Percentiles rank a stretch among this genome's conserved stretches.
Evolutionary conservation across 2,797 vertebrate species (phyloP).

Genomic region (Melanogrammus aeglefinus): DNA sequence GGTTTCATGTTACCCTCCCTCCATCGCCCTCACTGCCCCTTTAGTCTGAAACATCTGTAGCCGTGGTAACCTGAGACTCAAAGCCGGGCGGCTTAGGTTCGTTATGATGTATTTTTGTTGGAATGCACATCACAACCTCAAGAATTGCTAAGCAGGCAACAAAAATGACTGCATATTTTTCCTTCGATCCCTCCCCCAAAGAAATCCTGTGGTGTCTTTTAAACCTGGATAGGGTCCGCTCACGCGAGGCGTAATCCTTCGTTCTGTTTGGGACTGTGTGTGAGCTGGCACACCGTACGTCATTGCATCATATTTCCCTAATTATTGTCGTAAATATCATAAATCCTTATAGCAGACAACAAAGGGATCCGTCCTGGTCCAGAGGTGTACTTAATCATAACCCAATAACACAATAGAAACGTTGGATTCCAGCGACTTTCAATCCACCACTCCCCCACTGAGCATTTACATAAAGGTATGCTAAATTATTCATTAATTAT

Average conservation of each 20-base stretch:
- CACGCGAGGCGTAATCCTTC: too few species aligned
- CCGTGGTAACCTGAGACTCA: conserved; percentile 74
- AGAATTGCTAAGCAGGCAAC: conserved; percentile 68
- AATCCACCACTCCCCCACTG: conserved; percentile 55
- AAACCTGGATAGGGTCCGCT: neutral
- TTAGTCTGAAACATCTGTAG: conserved; percentile 50
- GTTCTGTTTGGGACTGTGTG: too few species aligned
- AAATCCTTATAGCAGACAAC: conserved; percentile 46
- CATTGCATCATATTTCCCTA: neutral
- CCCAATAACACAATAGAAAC: conserved; percentile 60
- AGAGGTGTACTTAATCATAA: conserved; percentile 59
- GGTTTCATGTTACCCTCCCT: conserved; percentile 28
- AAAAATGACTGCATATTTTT: conserved; percentile 70
- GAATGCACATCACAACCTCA: conserved; percentile 71
- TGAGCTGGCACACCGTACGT: too few species aligned
- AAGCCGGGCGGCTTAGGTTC: conserved; percentile 75
- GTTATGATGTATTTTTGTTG: conserved; percentile 79
- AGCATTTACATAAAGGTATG: conserved; percentile 75
- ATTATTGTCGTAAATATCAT: conserved; percentile 34
- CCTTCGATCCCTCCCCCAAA: neutral
- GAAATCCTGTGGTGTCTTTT: neutral
- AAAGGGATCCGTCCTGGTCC: conserved; percentile 46
- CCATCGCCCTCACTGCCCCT: conserved; percentile 13
- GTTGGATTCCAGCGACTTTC: conserved; percentile 60
- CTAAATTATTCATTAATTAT: conserved; percentile 80